Base-by-base conservation (phyloP, 2,113 vertebrate genomes). In the Craseonycteris thonglongyai region DNA sequence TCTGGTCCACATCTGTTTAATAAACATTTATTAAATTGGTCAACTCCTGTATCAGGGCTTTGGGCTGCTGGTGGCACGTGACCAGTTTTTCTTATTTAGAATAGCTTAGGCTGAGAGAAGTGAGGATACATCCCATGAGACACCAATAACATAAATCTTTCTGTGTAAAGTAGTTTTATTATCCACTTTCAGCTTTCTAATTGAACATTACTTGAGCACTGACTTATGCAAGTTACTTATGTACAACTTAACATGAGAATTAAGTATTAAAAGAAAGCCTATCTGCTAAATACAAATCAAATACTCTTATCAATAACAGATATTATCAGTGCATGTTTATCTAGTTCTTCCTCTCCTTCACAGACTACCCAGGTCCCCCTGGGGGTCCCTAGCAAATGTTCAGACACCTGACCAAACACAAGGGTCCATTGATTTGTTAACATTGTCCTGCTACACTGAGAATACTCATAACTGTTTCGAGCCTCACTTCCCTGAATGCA, bases 221-320 rank as follows among this genome's bases (percentile, higher is more conserved):
- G n/a, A 66, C 22, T 28, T 54, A 24, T 26, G 26, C 38, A 86
- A 74, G 47, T 79, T 63, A 49, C n/a, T 95, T 95, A 76, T 14
- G 19, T 42, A 81, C 40, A 92, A 49, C 18, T 86, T 69, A 59
- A 28, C 28, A 42, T 11, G 54, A 92, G 30, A 86, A 40, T 71
- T 80, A 93, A 84, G 30, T 79, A 63, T 84, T 95, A 90, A 80
- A 80, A 93, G 69, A 79, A 95, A 93, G 49, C 6, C 24, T 71
- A 35, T 47, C 30, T 75, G 12, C 35, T 90, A 74, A 90, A 68
- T 74, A 45, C 24, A 81, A 76, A 81, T 74, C 58, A 69, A 81
- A 51, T 82, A 47, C 10, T 94, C 49, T 76, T 45, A 82, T 71
- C 59, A 81, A 28, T 76, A 68, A 88, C 30, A 65, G 47, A 74